These are phyloP conservation scores for Spea multiplicata DNA, from an alignment of 2,113 vertebrate species.

Conservation along the genomic window DNA sequence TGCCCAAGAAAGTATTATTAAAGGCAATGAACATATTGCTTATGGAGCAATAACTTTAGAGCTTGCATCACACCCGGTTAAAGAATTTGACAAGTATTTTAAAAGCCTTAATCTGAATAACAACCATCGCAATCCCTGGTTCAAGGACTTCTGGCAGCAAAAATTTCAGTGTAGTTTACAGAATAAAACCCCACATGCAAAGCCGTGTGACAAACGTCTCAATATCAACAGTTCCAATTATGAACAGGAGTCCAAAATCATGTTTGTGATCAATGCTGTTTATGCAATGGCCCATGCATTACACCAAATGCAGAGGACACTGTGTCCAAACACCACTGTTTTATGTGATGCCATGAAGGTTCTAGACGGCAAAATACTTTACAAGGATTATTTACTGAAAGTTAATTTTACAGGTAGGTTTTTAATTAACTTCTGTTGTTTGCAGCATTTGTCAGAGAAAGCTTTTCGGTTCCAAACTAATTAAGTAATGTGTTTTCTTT, in stretches of 20 bases:
- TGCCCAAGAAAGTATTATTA: conserved; percentile 92
- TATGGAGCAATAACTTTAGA: conserved; percentile 93
- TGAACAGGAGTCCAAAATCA: conserved; percentile 97
- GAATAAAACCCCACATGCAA: conserved; percentile 61
- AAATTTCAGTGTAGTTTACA: conserved; percentile 89
- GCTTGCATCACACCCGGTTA: conserved; percentile 85
- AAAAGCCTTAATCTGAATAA: conserved; percentile 80
- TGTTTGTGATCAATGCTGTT: conserved; percentile 97
- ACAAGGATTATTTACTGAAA: conserved; percentile 93
- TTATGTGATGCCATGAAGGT: conserved; percentile 92
- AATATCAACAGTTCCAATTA: conserved; percentile 84
- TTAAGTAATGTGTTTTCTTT: conserved; percentile 13
- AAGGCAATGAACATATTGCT: conserved; percentile 88
- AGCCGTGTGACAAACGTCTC: conserved; percentile 78
- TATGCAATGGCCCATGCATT: conserved; percentile 92
- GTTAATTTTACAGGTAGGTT: conserved; percentile 92
- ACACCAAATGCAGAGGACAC: conserved; percentile 88
- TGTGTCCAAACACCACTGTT: conserved; percentile 90
- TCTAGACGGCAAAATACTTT: conserved; percentile 87
- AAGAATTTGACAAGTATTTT: conserved; percentile 91
- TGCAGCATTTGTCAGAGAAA: background rate
- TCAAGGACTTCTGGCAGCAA: conserved; percentile 97
- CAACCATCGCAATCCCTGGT: conserved; percentile 94
- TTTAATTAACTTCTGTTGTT: background rate
- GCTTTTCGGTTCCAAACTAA: background rate